Conservation (phyloP, 2,888 invertebrate species). For the Mechanitis messenoides region DNA sequence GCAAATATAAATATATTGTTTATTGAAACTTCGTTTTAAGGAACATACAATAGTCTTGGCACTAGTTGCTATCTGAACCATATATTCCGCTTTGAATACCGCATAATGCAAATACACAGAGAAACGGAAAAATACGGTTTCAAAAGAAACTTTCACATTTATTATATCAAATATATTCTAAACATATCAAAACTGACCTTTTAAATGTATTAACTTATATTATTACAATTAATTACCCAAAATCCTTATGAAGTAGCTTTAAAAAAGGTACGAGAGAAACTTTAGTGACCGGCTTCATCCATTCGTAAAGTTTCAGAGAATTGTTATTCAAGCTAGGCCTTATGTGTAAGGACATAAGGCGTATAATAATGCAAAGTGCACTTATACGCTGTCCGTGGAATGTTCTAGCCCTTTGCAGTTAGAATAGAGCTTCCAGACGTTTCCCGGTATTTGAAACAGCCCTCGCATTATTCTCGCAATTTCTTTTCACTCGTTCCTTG, state of each 20-base stretch:
- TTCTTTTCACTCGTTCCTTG: neutral
- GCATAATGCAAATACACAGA: too few species aligned
- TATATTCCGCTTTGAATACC: neutral
- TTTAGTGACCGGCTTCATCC: conserved; percentile 1
- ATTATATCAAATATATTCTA: too few species aligned
- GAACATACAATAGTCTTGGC: conserved; percentile 7
- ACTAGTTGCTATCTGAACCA: neutral
- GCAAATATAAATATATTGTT: conserved; percentile 17
- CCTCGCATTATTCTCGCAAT: conserved; percentile 16
- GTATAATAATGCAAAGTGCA: conserved; percentile 3
- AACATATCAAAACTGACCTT: too few species aligned
- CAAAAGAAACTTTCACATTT: too few species aligned
- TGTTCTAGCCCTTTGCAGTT: conserved; percentile 17
- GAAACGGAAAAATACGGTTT: too few species aligned
- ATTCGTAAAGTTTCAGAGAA: neutral
- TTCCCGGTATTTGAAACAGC: conserved; percentile 18
- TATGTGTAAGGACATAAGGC: conserved; percentile 1
- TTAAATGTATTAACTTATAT: too few species aligned
- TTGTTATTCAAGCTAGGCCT: conserved; percentile 9
- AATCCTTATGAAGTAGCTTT: neutral
- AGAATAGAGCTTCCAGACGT: conserved; percentile 17
- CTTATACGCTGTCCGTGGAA: conserved; percentile 17
- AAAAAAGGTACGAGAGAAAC: neutral
- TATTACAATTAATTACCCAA: too few species aligned
- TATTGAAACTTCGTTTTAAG: conserved; percentile 15